phyloP scores from a whole-genome alignment of 2,113 vertebrate genomes.

The Oreochromis tanganicae region DNA sequence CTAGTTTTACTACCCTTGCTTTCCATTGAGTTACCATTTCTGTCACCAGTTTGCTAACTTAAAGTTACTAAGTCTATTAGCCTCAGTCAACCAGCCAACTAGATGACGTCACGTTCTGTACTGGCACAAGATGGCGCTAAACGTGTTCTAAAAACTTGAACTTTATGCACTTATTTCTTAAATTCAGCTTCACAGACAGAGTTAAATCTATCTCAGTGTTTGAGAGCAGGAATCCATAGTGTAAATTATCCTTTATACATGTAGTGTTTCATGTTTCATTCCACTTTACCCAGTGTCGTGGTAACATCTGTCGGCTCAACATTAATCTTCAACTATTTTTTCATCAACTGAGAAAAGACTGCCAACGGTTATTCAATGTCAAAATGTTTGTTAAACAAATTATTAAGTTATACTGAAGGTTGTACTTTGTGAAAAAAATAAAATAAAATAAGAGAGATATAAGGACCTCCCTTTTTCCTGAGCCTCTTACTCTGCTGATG shows the following conservation, averaged over 20 bases:
- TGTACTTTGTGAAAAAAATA: not conserved
- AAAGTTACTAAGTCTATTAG: not conserved
- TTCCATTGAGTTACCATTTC: not conserved
- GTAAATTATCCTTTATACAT: not conserved
- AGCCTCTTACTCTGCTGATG: not conserved
- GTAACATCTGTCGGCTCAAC: not conserved
- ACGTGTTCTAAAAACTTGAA: not conserved
- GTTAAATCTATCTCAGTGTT: not conserved
- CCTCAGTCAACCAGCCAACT: not conserved
- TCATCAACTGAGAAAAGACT: not conserved
- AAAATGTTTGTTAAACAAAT: not conserved
- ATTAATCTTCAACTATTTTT: not conserved
- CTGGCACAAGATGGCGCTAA: not conserved
- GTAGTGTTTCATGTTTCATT: not conserved
- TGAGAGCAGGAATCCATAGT: not conserved
- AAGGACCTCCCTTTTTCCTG: not conserved
- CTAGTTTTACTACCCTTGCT: not conserved
- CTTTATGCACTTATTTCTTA: not conserved
- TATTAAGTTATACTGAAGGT: not conserved
- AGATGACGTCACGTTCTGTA: not conserved
- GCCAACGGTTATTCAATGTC: not conserved
- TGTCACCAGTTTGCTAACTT: not conserved
- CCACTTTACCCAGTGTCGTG: accelerated
- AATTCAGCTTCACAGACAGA: not conserved
- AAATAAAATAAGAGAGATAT: not conserved